A percentile compares a stretch with the other conserved stretches of the same genome.
Conservation (phyloP, 2,888 invertebrate genomes). For the Tetranychus truncatus region DNA sequence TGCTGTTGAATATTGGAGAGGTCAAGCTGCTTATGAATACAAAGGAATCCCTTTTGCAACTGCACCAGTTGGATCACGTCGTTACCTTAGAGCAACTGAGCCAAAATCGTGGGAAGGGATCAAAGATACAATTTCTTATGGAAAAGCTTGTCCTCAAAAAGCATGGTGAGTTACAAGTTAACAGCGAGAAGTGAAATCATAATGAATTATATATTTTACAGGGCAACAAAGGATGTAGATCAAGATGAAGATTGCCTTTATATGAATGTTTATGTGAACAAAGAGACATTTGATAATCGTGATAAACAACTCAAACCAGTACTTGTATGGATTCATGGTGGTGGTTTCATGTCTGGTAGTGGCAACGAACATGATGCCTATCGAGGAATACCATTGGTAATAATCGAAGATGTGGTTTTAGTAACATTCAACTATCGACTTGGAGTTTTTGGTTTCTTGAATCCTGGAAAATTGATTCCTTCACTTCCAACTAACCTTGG, state of each 20-base stretch:
- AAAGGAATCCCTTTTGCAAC: neutral
- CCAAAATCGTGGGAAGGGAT: neutral
- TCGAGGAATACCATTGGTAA: neutral
- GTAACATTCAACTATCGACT: constrained; percentile 13
- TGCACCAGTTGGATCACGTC: neutral
- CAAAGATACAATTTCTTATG: neutral
- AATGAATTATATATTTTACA: neutral
- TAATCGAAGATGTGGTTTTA: constrained; percentile 1
- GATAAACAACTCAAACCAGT: neutral
- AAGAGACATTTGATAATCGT: neutral
- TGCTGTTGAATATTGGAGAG: neutral
- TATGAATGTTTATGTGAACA: constrained; percentile 6
- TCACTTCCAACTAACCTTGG: neutral
- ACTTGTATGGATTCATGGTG: constrained; percentile 14
- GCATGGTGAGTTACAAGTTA: neutral
- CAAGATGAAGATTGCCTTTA: constrained; percentile 10
- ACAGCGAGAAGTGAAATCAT: neutral
- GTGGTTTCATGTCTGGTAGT: neutral
- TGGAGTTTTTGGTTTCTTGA: constrained; percentile 10
- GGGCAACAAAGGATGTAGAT: neutral
- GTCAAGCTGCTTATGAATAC: neutral
- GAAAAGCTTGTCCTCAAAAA: neutral
- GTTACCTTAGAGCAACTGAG: neutral
- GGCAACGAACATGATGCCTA: neutral
- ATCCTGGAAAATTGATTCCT: neutral